phyloP scores from a whole-genome alignment of 2,888 invertebrate species.

The Leptodirus hochenwartii region DNA sequence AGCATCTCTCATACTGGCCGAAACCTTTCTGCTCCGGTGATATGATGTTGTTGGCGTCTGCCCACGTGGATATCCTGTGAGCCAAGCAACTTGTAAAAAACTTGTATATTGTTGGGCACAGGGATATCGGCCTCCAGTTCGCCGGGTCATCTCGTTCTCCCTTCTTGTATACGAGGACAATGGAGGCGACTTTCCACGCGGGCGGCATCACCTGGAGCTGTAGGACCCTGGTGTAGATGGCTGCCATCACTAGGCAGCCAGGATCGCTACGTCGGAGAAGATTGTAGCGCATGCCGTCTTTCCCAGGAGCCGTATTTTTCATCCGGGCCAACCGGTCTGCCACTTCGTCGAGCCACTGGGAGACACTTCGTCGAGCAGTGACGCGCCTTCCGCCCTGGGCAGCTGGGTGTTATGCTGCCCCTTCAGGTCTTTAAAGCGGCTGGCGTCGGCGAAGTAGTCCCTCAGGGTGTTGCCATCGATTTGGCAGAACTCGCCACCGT shows the following conservation, averaged over 20 bases:
- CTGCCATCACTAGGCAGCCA: conserved; percentile 6
- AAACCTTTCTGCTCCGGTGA: conserved; percentile 21
- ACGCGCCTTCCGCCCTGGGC: neutral
- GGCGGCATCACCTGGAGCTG: neutral
- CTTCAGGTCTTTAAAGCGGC: too few relatives aligned
- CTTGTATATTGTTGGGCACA: conserved; percentile 15
- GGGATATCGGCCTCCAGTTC: conserved; percentile 19
- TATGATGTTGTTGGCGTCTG: conserved; percentile 8
- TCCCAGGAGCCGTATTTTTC: conserved; percentile 9
- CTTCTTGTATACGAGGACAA: conserved; percentile 10
- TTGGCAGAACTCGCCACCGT: conserved; percentile 1
- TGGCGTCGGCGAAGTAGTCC: conserved; percentile 1
- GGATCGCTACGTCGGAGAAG: conserved; percentile 8
- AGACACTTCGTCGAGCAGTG: neutral
- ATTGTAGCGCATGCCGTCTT: conserved; percentile 8
- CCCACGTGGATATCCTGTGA: conserved; percentile 11
- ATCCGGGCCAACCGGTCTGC: neutral
- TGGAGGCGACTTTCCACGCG: conserved; percentile 7
- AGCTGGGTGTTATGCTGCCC: neutral
- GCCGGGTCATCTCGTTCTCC: conserved; percentile 12
- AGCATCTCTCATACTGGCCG: conserved; percentile 18
- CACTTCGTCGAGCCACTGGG: conserved; percentile 5
- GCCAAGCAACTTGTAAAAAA: conserved; percentile 12
- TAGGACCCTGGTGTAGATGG: conserved; percentile 2
- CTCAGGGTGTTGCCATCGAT: neutral